phyloP scores from a whole-genome alignment of 2,797 vertebrate genomes.

The Urocyon cinereoargenteus region DNA sequence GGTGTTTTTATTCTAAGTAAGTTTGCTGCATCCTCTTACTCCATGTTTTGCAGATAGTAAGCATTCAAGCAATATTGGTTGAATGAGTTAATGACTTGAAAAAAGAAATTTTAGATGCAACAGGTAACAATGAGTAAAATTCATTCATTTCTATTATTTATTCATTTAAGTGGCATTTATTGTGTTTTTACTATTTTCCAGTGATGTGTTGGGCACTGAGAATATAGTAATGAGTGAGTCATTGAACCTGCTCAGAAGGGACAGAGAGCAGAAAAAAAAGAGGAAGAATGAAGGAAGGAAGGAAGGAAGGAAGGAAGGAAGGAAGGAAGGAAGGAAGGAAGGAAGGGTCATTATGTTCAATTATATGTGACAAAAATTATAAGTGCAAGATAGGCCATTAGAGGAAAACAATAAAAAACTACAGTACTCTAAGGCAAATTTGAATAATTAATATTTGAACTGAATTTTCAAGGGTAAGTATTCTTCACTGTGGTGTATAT shows the following conservation, averaged over 20 bases:
- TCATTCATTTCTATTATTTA: background rate
- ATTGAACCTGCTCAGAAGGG: background rate
- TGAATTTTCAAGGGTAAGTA: constrained; percentile 3
- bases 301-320: background rate
- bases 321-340: background rate
- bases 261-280: background rate
- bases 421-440: background rate
- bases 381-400: background rate
- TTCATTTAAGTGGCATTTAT: background rate
- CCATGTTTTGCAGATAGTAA: background rate
- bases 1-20: background rate
- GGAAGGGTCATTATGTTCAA: background rate
- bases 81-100: constrained; percentile 2
- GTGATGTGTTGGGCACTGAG: background rate
- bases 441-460: background rate
- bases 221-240: background rate
- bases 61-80: background rate
- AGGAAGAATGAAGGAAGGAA: too few relatives aligned
- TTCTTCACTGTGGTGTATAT: background rate
- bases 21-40: background rate
- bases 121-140: background rate
- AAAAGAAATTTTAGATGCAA: background rate
- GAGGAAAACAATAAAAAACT: background rate
- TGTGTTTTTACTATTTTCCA: background rate
- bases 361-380: background rate